Evolutionary conservation across 1,140 invertebrate genomes (phyloP).

Genomic region (Akabosia matsudoensis): DNA sequence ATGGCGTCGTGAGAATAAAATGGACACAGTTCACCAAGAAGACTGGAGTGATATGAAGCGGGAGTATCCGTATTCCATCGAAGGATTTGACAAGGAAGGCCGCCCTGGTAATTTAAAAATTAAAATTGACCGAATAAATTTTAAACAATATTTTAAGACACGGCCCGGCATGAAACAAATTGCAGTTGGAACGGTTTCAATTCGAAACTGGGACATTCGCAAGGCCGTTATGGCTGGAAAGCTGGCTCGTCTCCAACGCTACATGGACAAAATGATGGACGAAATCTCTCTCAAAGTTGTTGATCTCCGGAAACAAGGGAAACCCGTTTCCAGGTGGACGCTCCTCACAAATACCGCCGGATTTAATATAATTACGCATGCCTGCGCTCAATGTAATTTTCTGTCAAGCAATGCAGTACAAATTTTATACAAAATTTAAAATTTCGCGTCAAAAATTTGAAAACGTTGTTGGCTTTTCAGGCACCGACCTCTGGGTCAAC

Average conservation of each 20-base stretch:
- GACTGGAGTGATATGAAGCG: conserved; percentile 9
- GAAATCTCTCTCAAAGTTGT: conserved; percentile 9
- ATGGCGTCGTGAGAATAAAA: neutral
- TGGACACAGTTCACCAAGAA: conserved; percentile 9
- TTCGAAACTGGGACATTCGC: conserved; percentile 5
- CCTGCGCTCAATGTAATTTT: conserved; percentile 6
- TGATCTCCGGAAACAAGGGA: neutral
- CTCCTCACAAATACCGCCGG: conserved; percentile 1
- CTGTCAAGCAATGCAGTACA: neutral
- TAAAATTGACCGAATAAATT: neutral
- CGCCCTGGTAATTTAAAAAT: neutral
- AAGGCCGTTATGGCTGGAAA: neutral
- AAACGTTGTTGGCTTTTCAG: neutral
- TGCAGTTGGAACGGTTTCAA: neutral
- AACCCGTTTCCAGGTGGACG: neutral
- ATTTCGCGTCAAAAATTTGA: neutral
- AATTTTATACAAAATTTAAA: neutral
- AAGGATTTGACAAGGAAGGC: neutral
- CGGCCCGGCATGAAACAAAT: neutral
- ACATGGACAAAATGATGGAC: conserved; percentile 17
- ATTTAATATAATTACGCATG: neutral
- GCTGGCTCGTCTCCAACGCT: neutral
- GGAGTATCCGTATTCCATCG: neutral
- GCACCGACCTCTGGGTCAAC: neutral
- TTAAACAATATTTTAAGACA: neutral